A percentile compares a stretch with the other conserved stretches of the same genome.
Evolutionary conservation across 2,797 vertebrate genomes (phyloP).

Genomic region (Sciurus carolinensis): DNA sequence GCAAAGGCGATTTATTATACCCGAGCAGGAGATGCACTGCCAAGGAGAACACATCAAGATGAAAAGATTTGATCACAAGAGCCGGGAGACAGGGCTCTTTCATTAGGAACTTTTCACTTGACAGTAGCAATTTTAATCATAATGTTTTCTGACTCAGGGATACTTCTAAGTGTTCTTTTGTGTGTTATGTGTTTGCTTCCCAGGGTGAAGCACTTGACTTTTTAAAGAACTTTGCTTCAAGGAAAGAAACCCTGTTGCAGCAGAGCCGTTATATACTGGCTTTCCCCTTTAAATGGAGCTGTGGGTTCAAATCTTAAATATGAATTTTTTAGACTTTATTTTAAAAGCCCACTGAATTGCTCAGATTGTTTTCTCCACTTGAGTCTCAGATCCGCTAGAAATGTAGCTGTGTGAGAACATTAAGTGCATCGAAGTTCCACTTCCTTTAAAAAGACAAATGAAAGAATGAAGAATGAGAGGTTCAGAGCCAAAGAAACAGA

Average conservation of each 20-base stretch:
- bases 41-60: not conserved
- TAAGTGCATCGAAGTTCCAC: not conserved
- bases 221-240: constrained; percentile 55
- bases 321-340: constrained; percentile 34
- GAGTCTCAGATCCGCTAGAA: not conserved
- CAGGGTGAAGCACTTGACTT: constrained; percentile 52
- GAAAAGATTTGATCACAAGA: constrained; percentile 59
- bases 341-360: not conserved
- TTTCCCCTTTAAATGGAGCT: not conserved
- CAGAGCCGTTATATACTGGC: not conserved
- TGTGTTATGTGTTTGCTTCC: not conserved
- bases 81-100: constrained; percentile 34
- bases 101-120: constrained; percentile 68
- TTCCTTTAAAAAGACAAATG: not conserved
- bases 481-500: not conserved
- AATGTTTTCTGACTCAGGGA: constrained; percentile 33
- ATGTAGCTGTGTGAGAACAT: not conserved
- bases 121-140: constrained; percentile 74
- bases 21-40: not conserved
- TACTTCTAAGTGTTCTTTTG: constrained; percentile 10
- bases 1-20: constrained; percentile 2
- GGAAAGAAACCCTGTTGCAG: not conserved
- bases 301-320: constrained; percentile 37
- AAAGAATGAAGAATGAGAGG: not conserved
- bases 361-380: not conserved